A percentile compares a stretch with the other conserved stretches of the same genome.
phyloP scores from a whole-genome alignment of 2,888 invertebrate genomes.

The Heliconius charithonia region DNA sequence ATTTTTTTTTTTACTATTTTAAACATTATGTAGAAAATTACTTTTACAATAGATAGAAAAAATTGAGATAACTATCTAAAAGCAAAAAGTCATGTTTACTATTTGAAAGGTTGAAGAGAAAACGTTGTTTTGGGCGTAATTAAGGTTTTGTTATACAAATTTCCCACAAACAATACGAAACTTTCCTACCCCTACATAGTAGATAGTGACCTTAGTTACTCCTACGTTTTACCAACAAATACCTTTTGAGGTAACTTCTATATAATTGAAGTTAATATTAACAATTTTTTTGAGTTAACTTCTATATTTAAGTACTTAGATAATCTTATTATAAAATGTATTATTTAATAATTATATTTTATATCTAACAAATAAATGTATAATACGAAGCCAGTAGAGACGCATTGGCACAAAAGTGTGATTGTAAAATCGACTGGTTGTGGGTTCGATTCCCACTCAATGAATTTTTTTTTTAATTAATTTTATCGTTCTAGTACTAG shows the following conservation, averaged over 20 bases:
- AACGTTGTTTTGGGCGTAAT: background rate
- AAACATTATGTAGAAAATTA: background rate
- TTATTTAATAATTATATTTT: too few species aligned
- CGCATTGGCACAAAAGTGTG: too few species aligned
- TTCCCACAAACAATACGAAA: constrained; percentile 15
- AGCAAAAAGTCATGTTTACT: constrained; percentile 3
- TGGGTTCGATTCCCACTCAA: too few species aligned
- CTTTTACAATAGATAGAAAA: background rate
- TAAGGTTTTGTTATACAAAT: background rate
- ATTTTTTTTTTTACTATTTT: background rate
- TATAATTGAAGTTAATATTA: background rate
- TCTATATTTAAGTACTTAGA: background rate
- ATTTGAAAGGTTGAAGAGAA: constrained; percentile 4
- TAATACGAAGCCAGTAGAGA: too few species aligned
- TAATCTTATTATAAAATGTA: background rate
- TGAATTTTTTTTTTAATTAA: too few species aligned
- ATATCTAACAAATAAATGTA: too few species aligned
- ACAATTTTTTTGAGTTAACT: background rate
- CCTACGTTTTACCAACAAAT: constrained; percentile 2
- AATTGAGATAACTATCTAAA: background rate
- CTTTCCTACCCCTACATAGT: background rate
- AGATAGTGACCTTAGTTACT: background rate
- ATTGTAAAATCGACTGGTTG: too few species aligned
- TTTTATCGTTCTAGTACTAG: too few species aligned
- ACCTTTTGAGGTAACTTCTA: background rate